A percentile compares a stretch with the other conserved stretches of the same genome.
These are phyloP conservation scores for Carcharodon carcharias DNA, from an alignment of 2,797 vertebrate genomes.

Conservation along the genomic window DNA sequence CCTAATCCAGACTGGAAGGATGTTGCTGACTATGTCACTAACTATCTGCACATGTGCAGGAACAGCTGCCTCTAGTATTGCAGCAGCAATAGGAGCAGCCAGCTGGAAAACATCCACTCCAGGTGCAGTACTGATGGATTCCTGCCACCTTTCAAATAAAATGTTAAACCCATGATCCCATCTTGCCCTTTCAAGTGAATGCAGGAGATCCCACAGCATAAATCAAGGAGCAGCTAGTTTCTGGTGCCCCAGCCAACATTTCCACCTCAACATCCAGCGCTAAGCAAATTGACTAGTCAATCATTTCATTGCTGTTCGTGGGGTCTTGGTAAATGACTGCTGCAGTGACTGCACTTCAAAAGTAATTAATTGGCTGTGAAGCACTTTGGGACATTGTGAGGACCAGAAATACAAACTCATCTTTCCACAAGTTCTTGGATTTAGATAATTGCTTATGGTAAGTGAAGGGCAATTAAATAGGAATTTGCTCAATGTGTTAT, in stretches of 20 bases:
- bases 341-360: not conserved
- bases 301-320: not conserved
- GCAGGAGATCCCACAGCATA: no score
- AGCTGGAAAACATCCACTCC: not conserved
- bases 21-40: no score
- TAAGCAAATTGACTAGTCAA: not conserved
- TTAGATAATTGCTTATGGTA: not conserved
- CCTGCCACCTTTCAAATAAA: no score
- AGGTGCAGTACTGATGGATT: not conserved
- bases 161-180: no score
- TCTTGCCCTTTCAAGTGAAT: no score
- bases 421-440: not conserved
- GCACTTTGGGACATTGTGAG: not conserved
- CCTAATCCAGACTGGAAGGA: no score
- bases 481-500: not conserved
- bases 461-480: not conserved
- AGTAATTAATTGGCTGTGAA: not conserved
- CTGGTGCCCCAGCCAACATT: not conserved
- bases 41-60: no score
- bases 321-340: not conserved
- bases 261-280: not conserved
- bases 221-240: not conserved
- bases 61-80: no score
- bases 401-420: not conserved
- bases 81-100: no score